These are phyloP conservation scores for Lasioglossum zephyrum DNA, from an alignment of 2,888 invertebrate species.

Conservation along the genomic window DNA sequence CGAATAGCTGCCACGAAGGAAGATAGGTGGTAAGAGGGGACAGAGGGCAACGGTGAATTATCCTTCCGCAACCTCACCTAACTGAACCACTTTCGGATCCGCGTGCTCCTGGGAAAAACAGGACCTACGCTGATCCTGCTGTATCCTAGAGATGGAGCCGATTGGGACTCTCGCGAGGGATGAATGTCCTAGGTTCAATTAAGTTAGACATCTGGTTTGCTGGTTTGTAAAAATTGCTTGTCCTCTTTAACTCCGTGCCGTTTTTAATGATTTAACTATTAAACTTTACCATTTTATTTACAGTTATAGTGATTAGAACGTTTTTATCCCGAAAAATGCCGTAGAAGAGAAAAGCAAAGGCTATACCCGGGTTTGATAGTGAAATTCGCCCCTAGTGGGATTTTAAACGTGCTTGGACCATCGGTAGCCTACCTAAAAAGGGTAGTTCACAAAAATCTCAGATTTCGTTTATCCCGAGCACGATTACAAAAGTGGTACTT, in stretches of 20 bases:
- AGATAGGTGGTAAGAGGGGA: conserved; percentile 48
- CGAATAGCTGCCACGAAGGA: conserved; percentile 67
- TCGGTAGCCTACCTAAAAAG: too few species aligned
- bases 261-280: too few species aligned
- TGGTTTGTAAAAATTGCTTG: too few species aligned
- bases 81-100: conserved; percentile 64
- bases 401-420: too few species aligned
- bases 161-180: background rate
- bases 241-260: too few species aligned
- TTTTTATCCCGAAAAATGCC: too few species aligned
- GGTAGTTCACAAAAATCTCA: background rate
- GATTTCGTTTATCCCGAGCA: background rate
- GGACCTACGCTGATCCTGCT: background rate
- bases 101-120: conserved; percentile 15
- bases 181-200: background rate
- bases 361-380: too few species aligned
- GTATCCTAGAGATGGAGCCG: background rate
- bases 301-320: too few species aligned
- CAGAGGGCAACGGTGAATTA: conserved; percentile 76
- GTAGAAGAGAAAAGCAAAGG: background rate
- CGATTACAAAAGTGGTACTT: background rate
- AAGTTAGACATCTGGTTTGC: too few species aligned
- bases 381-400: too few species aligned
- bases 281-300: too few species aligned
- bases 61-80: conserved; percentile 81